Conservation (phyloP, 1,140 invertebrate species). For the Nautilus pompilius region DNA sequence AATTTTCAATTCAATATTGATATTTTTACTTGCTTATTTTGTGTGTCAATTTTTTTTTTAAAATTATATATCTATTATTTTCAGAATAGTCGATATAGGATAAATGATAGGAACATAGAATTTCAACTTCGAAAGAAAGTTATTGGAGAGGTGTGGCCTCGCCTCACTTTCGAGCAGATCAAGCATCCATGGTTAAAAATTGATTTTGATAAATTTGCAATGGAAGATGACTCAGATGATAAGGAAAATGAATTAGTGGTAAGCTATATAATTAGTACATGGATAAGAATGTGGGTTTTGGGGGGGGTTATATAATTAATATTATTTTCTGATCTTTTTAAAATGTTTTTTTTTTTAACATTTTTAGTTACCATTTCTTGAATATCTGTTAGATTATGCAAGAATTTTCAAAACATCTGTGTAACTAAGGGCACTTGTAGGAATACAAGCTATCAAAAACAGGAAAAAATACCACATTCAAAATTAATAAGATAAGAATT, state of each 20-base stretch:
- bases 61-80: slow-evolving; percentile 25
- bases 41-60: neutral
- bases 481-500: too few relatives aligned
- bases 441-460: too few relatives aligned
- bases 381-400: too few relatives aligned
- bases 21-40: neutral
- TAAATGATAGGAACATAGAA: slow-evolving; percentile 75
- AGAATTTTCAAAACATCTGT: too few relatives aligned
- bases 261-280: too few relatives aligned
- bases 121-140: slow-evolving; percentile 69
- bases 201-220: slow-evolving; percentile 80
- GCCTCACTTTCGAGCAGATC: slow-evolving; percentile 71
- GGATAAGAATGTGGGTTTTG: too few relatives aligned
- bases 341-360: too few relatives aligned
- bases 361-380: too few relatives aligned
- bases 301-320: too few relatives aligned
- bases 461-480: too few relatives aligned
- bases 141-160: slow-evolving; percentile 74
- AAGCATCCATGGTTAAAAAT: slow-evolving; percentile 89
- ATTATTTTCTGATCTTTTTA: too few relatives aligned
- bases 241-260: slow-evolving; percentile 12
- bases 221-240: slow-evolving; percentile 64
- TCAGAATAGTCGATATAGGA: slow-evolving; percentile 59
- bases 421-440: too few relatives aligned
- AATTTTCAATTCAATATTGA: neutral